Evolutionary conservation across 2,888 invertebrate genomes (phyloP), one percentile per base, ranked within the genome.

Genomic region (Orgyia antiqua): DNA sequence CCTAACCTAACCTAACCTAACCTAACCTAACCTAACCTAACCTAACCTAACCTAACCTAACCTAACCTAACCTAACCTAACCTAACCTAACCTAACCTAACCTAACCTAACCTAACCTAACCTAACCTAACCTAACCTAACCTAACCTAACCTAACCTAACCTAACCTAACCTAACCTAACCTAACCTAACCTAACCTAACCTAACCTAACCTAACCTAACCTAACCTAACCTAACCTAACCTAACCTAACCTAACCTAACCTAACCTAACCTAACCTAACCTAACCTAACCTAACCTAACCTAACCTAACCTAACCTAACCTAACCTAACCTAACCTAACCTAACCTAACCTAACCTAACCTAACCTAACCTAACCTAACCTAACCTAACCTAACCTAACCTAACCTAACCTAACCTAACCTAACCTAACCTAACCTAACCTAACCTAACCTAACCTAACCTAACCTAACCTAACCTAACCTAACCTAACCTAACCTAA

Each of bases 381-480:
- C 19, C 19, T 19, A 19, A 19, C 19, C 19, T 19, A 19, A 19
- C 19, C 8, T 5, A 19, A 15, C 15, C 15, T 15, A 15, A 15
- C 15, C 15, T 15, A 15, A 15, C 15, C 19, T 19, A 19, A 19
- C 19, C 19, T 19, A 19, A 19, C 19, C 19, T 19, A 19, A 19
- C 19, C 19, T 19, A 19, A 19, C 19, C 19, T 19, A 19, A 19
- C 19, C 19, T 19, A 19, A 19, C 19, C 19, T 19, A 39, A 35
- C 39, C 39, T 39, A 39, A 34, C 39, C 39, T 36, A 36, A 36
- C 36, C 36, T 36, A 37, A 37, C 36, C 36, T 37, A 37, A 37
- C 36, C 36, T 36, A 36, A 36, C 36, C 36, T 37, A 37, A 37
- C 36, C 36, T 37, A 37, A 36, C 36, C 38, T 37, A 31, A 29